phyloP scores from a whole-genome alignment of 2,797 vertebrate genomes.

The Coluber constrictor region DNA sequence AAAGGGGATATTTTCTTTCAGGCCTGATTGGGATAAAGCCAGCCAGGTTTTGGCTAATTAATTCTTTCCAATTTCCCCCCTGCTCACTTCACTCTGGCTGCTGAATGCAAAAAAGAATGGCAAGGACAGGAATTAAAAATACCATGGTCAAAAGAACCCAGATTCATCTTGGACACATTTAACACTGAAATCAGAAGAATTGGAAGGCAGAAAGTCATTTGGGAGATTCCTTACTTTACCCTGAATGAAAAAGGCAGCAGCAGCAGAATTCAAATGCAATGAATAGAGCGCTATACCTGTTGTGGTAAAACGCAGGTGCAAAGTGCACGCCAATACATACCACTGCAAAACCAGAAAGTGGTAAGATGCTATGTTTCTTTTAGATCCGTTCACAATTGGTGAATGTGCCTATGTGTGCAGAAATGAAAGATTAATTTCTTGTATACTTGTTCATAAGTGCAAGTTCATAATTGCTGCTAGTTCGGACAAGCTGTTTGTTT shows the following conservation, averaged over 20 bases:
- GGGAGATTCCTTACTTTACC: not conserved
- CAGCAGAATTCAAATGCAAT: not conserved
- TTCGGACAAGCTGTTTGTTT: not conserved
- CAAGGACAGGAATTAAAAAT: not conserved
- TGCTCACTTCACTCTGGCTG: not conserved
- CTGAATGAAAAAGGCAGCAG: not conserved
- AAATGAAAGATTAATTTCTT: not conserved
- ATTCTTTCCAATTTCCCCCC: not conserved
- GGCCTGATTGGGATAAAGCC: not conserved
- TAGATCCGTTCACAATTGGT: not conserved
- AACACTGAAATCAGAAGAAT: not conserved
- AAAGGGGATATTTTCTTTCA: not conserved
- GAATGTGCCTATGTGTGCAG: not conserved
- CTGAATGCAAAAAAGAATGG: not conserved
- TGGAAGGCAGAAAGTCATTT: not conserved
- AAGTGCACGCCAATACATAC: not conserved
- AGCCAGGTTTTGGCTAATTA: not conserved
- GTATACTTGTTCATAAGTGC: not conserved
- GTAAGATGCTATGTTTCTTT: not conserved
- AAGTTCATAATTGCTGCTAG: not conserved
- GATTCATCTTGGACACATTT: not conserved
- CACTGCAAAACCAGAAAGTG: not conserved
- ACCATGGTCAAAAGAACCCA: not conserved
- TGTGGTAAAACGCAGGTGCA: not conserved
- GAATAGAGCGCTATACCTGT: not conserved